These are phyloP conservation scores for Turdus rufiventris DNA, from an alignment of 2,113 vertebrate genomes.

Conservation along the genomic window DNA sequence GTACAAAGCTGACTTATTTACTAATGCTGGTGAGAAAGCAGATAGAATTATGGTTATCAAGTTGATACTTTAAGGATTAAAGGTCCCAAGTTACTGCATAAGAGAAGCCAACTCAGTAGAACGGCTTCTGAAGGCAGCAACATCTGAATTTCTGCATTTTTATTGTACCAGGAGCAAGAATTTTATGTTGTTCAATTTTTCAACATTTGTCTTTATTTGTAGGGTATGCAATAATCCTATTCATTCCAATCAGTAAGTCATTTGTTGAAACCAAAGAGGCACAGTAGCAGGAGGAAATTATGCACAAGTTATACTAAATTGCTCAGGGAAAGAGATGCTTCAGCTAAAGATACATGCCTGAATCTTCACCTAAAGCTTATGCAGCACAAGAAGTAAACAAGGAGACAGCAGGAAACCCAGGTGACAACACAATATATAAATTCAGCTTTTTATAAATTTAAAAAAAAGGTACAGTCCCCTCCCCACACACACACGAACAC, in stretches of 20 bases:
- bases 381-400: neutral
- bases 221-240: neutral
- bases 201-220: neutral
- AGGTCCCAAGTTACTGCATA: neutral
- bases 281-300: neutral
- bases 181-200: neutral
- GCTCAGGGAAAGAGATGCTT: neutral
- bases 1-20: neutral
- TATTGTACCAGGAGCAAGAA: neutral
- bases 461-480: rapidly evolving
- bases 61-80: neutral
- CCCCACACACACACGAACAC: rapidly evolving
- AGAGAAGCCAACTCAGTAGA: neutral
- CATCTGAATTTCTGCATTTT: neutral
- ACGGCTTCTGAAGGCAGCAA: neutral
- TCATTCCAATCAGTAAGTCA: neutral
- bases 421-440: neutral
- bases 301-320: neutral
- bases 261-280: neutral
- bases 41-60: neutral
- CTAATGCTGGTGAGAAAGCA: neutral
- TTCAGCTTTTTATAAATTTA: neutral
- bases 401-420: neutral
- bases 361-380: neutral
- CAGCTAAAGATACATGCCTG: neutral